Conservation (phyloP, 2,113 vertebrate genomes). For the Myrmecobius fasciatus region DNA sequence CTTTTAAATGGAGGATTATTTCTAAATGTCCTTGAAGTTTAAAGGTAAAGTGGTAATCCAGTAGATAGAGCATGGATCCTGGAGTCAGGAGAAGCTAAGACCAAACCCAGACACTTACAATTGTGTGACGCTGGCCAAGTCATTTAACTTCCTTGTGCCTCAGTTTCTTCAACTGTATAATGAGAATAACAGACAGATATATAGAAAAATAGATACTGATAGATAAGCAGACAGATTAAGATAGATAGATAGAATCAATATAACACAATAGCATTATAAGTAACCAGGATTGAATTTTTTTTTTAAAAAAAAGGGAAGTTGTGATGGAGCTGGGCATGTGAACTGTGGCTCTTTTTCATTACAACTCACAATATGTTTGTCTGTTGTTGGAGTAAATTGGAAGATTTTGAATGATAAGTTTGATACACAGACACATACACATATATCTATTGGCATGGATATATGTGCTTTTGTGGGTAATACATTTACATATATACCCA, state of each 20-base stretch:
- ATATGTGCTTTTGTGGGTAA: neutral
- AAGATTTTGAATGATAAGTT: neutral
- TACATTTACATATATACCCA: neutral
- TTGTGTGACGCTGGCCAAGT: neutral
- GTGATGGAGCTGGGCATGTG: neutral
- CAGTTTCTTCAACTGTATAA: neutral
- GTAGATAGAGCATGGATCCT: no score
- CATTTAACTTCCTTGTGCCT: neutral
- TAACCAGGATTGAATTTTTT: no score
- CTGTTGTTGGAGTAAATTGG: neutral
- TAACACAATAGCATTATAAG: no score
- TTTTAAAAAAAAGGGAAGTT: no score
- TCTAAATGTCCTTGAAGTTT: no score
- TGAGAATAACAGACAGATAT: neutral
- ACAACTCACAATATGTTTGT: neutral
- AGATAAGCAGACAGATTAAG: no score
- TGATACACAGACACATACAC: neutral
- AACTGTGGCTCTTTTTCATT: neutral
- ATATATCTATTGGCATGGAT: neutral
- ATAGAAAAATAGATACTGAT: no score
- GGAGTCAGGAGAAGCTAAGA: neutral
- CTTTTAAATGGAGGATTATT: no score
- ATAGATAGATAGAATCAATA: no score
- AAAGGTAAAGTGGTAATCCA: no score
- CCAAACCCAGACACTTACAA: neutral